Percentiles rank a stretch among this genome's conserved stretches.
phyloP scores from a whole-genome alignment of 2,888 invertebrate genomes.

The Zygothrica quintamaculata region DNA sequence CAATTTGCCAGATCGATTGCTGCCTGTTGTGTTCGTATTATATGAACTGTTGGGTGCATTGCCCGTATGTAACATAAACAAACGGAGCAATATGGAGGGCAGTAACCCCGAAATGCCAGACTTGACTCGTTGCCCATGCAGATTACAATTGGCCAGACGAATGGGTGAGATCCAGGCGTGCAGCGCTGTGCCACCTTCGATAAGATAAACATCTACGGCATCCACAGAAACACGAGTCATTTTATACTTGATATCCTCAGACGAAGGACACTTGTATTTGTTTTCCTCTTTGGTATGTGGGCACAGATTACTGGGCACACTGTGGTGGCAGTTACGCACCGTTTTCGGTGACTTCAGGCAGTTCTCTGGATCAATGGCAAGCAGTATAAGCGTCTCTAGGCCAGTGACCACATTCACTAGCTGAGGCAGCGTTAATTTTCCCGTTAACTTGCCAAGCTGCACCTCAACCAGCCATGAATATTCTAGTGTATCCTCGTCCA shows the following conservation, averaged over 20 bases:
- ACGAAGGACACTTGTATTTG: constrained; percentile 91
- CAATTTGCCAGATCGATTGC: constrained; percentile 83
- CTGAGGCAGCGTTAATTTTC: constrained; percentile 95
- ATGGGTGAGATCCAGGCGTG: constrained; percentile 96
- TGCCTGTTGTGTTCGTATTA: constrained; percentile 88
- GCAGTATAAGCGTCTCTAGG: constrained; percentile 93
- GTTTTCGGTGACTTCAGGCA: constrained; percentile 92
- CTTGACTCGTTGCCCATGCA: constrained; percentile 96
- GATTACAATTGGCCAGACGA: constrained; percentile 94
- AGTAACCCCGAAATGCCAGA: constrained; percentile 94
- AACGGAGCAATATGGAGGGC: constrained; percentile 89
- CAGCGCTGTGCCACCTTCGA: constrained; percentile 94
- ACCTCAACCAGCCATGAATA: constrained; percentile 99
- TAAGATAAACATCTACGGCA: constrained; percentile 94
- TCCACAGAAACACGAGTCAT: constrained; percentile 96
- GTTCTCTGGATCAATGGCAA: constrained; percentile 95
- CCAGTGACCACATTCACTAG: constrained; percentile 94
- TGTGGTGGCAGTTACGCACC: constrained; percentile 91
- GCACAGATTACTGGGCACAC: constrained; percentile 89
- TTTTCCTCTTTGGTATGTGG: constrained; percentile 88
- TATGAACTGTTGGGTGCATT: constrained; percentile 84
- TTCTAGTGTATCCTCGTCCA: constrained; percentile 97
- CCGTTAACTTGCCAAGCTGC: constrained; percentile 96
- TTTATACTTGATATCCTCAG: constrained; percentile 95
- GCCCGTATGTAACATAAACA: constrained; percentile 87